Evolutionary conservation across 2,888 invertebrate species (phyloP).

Genomic region (Athalia cordata): DNA sequence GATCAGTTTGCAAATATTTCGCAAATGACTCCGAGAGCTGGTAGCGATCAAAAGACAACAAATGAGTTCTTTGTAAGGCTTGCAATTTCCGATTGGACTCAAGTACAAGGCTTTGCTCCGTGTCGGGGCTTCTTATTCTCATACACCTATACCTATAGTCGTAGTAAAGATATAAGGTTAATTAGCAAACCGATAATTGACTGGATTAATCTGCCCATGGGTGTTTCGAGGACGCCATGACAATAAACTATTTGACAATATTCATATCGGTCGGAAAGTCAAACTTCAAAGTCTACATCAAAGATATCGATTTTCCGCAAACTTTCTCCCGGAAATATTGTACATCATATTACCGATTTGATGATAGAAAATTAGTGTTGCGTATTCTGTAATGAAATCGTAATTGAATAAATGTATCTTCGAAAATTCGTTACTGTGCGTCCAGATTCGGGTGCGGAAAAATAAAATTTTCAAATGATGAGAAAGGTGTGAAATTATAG

Average conservation of each 20-base stretch:
- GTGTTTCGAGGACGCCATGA: neutral
- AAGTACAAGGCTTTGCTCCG: slow-evolving; percentile 29
- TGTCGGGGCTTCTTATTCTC: slow-evolving; percentile 12
- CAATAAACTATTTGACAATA: neutral
- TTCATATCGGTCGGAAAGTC: no score
- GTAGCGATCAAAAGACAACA: neutral
- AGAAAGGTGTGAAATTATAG: neutral
- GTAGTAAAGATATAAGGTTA: neutral
- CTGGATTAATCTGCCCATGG: neutral
- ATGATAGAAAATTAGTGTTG: neutral
- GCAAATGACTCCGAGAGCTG: neutral
- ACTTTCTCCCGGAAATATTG: no score
- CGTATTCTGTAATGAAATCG: no score
- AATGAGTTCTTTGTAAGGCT: slow-evolving; percentile 34
- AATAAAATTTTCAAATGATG: neutral
- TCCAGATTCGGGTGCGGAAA: neutral
- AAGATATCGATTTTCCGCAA: no score
- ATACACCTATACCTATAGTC: neutral
- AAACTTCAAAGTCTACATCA: neutral
- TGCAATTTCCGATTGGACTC: slow-evolving; percentile 29
- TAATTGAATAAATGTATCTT: no score
- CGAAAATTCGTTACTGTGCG: no score
- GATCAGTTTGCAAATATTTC: neutral
- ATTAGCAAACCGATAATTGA: slow-evolving; percentile 6
- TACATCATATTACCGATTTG: no score